Base-by-base conservation (phyloP, 2,888 invertebrate genomes). In the Drosophila subsilvestris region DNA sequence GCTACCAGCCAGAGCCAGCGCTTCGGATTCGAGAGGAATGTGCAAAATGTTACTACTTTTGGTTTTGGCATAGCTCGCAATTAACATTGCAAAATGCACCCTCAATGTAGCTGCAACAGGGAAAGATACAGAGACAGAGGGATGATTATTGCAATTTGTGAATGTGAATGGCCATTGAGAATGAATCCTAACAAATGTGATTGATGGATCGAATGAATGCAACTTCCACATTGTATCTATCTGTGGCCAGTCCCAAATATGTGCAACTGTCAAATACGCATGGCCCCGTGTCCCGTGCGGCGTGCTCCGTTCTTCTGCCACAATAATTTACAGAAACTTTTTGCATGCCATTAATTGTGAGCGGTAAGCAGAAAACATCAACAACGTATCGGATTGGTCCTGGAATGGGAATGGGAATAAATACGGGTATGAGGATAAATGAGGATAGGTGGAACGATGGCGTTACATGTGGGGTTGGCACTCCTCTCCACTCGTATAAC, bases 321-420 rank as follows among this genome's bases (percentile, higher is more conserved):
- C 70, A 76, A 78, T 83, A 80, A 76, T 80, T 86, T 83, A 79
- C 76, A 75, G 69, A 72, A 75, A 77, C 68, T 75, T 72, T 80
- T 80, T 63, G 69, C 75, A 62, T 51, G 56, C 76, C 81, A 82
- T 82, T 81, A 85, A 76, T 85, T 76, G 72, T 72, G 78, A 79
- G 74, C 80, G 76, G 78, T 74, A 61, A 60, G 72, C 63, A 65
- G 63, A 73, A 14, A 58, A 49, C 72, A 66, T 55, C 51, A 76
- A 78, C 80, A 79, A 60, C 74, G 74, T 70, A 71, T 70, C 57
- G 60, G 12, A 12, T 1, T 8, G 20, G 14, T 32, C 37, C 10
- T 10, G 14, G 17, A 14, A 44, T 49, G 18, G 17, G 60, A 42
- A 20, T 44, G 32, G 17, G 48, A 22, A 44, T 32, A 45, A 37